Conservation (phyloP, 2,797 vertebrate species). For the Typhlichthys eigenmanni region DNA sequence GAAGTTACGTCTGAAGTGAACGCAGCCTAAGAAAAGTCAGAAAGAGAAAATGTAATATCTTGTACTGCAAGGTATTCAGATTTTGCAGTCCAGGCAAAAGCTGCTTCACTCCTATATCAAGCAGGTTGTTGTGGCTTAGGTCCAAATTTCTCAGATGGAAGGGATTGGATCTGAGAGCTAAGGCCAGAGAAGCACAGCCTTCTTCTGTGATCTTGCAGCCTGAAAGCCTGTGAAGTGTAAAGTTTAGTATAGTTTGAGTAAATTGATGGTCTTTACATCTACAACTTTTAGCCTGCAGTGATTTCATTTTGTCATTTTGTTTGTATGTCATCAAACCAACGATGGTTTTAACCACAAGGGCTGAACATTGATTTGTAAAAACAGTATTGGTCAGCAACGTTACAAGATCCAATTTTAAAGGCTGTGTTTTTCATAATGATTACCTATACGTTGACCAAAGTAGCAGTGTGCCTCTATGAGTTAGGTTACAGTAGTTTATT, state of each 20-base stretch:
- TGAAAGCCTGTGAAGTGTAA: conserved; percentile 5
- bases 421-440: no score
- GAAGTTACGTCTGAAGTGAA: no score
- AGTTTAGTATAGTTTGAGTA: not conserved
- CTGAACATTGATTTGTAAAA: no score
- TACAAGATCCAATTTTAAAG: no score
- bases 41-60: no score
- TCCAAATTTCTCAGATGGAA: conserved; percentile 21
- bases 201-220: conserved; percentile 33
- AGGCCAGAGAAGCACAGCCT: conserved; percentile 19
- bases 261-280: not conserved
- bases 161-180: conserved; percentile 16
- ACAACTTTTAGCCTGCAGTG: not conserved
- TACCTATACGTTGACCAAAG: no score
- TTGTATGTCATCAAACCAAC: no score
- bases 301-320: not conserved
- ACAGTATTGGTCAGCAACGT: no score
- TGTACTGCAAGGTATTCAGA: not conserved
- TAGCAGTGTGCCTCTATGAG: no score
- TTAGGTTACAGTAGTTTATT: no score
- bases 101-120: not conserved
- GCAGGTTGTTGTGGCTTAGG: conserved; percentile 5
- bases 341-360: no score
- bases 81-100: conserved; percentile 22
- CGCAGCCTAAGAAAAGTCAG: no score